A percentile compares a stretch with the other conserved stretches of the same genome.
Evolutionary conservation across 1,140 invertebrate species (phyloP).

Genomic region (Piezodorus guildinii): DNA sequence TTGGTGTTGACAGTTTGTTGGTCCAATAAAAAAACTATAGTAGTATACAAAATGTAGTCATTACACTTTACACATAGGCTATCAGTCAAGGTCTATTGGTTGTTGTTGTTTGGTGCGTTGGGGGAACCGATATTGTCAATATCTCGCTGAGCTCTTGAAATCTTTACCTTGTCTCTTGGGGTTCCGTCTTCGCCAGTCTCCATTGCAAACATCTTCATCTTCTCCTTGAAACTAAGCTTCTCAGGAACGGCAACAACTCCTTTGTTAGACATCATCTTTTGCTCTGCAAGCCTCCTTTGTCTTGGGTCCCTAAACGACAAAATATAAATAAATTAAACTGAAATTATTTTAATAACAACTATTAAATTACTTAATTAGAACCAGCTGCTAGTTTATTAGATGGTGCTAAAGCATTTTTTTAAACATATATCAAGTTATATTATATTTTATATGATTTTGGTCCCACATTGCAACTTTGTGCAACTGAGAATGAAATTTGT

Average conservation of each 20-base stretch:
- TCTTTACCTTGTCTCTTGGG: constrained; percentile 84
- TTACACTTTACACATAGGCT: too few relatives aligned
- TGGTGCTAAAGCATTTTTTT: too few relatives aligned
- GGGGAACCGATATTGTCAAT: constrained; percentile 59
- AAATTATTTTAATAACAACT: too few relatives aligned
- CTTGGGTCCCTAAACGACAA: constrained; percentile 59
- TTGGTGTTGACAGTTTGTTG: neutral
- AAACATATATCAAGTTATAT: too few relatives aligned
- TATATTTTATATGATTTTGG: too few relatives aligned
- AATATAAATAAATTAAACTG: constrained; percentile 8
- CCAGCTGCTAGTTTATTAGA: too few relatives aligned
- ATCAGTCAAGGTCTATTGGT: neutral
- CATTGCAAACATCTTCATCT: constrained; percentile 95
- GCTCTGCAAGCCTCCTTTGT: constrained; percentile 62
- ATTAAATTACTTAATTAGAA: too few relatives aligned
- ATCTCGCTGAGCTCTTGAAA: constrained; percentile 80
- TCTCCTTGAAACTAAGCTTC: constrained; percentile 85
- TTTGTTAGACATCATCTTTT: constrained; percentile 43
- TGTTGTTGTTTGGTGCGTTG: constrained; percentile 34
- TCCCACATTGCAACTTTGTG: too few relatives aligned
- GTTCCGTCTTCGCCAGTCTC: constrained; percentile 78
- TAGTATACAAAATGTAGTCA: too few relatives aligned
- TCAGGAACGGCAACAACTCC: constrained; percentile 63
- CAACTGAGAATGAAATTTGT: too few relatives aligned
- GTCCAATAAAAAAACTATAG: too few relatives aligned